A percentile compares a stretch with the other conserved stretches of the same genome.
Evolutionary conservation across 2,113 vertebrate genomes (phyloP).

Genomic region (Trochalopteron elliotii): DNA sequence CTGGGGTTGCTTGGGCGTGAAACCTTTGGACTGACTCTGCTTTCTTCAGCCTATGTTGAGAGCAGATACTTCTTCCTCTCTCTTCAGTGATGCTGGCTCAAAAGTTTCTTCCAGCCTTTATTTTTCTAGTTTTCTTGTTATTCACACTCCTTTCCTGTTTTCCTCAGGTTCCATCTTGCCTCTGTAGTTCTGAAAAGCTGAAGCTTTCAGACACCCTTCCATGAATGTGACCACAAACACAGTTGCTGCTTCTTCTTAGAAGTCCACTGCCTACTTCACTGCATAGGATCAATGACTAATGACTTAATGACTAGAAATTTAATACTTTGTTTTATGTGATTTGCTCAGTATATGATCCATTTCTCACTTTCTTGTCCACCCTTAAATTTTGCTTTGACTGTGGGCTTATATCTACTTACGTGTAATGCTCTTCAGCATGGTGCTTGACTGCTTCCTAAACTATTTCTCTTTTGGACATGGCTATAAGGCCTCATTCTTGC

Average conservation of each 20-base stretch:
- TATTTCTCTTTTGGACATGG: neutral
- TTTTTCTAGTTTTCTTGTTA: neutral
- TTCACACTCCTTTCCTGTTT: neutral
- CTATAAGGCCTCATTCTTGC: neutral
- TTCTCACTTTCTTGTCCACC: neutral
- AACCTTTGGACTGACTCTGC: neutral
- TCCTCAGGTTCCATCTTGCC: neutral
- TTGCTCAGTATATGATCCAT: neutral
- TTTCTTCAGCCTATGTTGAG: neutral
- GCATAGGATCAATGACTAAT: neutral
- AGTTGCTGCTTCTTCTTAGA: neutral
- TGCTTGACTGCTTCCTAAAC: neutral
- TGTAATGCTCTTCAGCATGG: neutral
- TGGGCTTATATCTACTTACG: neutral
- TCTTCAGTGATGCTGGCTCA: neutral
- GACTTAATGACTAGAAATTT: neutral
- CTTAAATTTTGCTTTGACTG: neutral
- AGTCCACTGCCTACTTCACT: neutral
- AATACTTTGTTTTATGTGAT: neutral
- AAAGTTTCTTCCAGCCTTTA: neutral
- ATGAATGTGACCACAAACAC: fast-evolving
- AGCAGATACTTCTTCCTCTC: neutral
- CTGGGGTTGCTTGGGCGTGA: neutral
- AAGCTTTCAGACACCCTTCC: neutral
- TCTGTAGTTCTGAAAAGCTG: neutral